Percentiles rank a stretch among this genome's conserved stretches.
Conservation (phyloP, 2,888 invertebrate genomes). For the Campoplex nolae region DNA sequence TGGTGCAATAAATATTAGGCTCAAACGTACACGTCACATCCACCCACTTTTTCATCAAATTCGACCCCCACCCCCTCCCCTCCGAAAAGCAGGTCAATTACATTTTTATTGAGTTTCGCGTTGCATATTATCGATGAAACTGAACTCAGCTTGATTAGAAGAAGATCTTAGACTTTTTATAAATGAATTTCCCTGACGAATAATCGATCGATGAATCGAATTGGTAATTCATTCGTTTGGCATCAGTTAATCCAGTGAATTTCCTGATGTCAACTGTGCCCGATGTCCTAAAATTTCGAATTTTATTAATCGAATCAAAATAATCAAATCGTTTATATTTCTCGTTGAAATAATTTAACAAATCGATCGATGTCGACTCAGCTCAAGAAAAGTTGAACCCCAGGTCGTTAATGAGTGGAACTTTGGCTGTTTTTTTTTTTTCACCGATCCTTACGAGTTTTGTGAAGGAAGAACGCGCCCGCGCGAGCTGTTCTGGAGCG, state of each 20-base stretch:
- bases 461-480: slow-evolving; percentile 32
- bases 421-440: not conserved
- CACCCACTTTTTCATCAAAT: slow-evolving; percentile 24
- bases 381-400: not conserved
- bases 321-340: not conserved
- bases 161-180: not conserved
- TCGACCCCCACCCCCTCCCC: not conserved
- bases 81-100: not conserved
- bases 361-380: not conserved
- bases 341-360: not conserved
- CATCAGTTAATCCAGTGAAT: not conserved
- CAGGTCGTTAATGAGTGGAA: not conserved
- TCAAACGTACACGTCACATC: slow-evolving; percentile 14
- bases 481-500: slow-evolving; percentile 73
- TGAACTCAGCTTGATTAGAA: not conserved
- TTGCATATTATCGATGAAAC: not conserved
- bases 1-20: slow-evolving; percentile 33
- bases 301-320: not conserved
- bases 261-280: not conserved
- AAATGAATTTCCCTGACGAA: not conserved
- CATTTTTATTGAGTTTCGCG: slow-evolving; percentile 4
- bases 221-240: not conserved
- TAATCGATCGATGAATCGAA: not conserved
- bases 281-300: not conserved
- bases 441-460: slow-evolving; percentile 16